A percentile compares a stretch with the other conserved stretches of the same genome.
Evolutionary conservation across 2,888 invertebrate genomes (phyloP).

Genomic region (Lasius platythorax): DNA sequence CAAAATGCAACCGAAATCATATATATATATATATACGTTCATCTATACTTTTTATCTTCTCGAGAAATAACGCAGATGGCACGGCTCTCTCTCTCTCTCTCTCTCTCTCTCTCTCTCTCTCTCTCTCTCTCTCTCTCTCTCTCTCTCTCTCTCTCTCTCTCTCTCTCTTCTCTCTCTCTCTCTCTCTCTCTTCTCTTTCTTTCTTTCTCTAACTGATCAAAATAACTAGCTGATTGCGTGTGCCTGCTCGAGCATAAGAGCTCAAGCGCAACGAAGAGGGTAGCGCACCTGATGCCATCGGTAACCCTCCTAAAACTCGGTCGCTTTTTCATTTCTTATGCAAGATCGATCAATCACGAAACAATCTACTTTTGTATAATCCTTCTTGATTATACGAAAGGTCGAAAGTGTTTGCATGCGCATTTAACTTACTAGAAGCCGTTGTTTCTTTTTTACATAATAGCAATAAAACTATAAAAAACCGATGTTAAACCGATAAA

Average conservation of each 20-base stretch:
- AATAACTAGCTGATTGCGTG: conserved; percentile 77
- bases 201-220: conserved; percentile 62
- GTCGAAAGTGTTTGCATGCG: conserved; percentile 13
- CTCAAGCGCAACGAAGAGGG: conserved; percentile 30
- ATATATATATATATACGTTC: conserved; percentile 26
- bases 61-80: conserved; percentile 69
- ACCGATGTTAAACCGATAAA: background rate
- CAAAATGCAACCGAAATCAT: conserved; percentile 52
- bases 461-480: background rate
- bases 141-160: background rate
- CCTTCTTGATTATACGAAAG: conserved; percentile 8
- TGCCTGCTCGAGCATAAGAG: conserved; percentile 50
- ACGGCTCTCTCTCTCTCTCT: conserved; percentile 26
- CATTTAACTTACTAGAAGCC: conserved; percentile 13
- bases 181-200: background rate
- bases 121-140: background rate
- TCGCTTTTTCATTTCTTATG: conserved; percentile 50
- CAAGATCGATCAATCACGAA: conserved; percentile 49
- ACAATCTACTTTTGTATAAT: background rate
- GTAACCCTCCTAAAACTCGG: conserved; percentile 47
- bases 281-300: conserved; percentile 40
- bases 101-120: background rate
- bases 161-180: background rate
- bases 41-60: conserved; percentile 41
- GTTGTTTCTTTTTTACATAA: background rate